phyloP scores from a whole-genome alignment of 2,113 vertebrate species.

The Galeopterus variegatus region DNA sequence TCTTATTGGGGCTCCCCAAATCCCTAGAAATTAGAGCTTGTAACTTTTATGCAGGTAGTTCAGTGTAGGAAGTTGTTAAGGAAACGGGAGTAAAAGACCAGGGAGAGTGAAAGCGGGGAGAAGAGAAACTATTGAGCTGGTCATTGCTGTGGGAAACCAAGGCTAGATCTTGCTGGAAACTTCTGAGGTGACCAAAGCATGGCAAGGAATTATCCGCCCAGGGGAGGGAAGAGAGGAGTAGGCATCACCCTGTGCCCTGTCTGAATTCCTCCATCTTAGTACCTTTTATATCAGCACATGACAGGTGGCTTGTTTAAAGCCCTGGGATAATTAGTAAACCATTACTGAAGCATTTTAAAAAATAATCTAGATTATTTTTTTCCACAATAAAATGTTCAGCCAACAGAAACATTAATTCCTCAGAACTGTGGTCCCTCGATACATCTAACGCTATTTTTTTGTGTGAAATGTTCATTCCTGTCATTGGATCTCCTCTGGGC shows the following conservation, averaged over 20 bases:
- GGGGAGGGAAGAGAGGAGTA: background rate
- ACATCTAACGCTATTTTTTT: background rate
- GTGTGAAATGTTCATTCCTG: background rate
- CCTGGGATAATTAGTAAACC: background rate
- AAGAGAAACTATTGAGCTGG: background rate
- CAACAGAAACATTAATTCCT: background rate
- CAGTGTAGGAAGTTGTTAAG: rapidly evolving
- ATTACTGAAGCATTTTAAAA: background rate
- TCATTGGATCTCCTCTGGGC: background rate
- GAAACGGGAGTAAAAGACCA: background rate
- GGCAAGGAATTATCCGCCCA: background rate
- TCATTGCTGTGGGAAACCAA: rapidly evolving
- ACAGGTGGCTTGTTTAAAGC: background rate
- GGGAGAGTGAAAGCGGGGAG: background rate
- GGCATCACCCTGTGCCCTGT: rapidly evolving
- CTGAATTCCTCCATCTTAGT: background rate
- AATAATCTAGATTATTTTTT: background rate
- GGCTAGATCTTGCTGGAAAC: no score
- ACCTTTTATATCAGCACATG: background rate
- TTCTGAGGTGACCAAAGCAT: background rate
- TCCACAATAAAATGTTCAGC: background rate
- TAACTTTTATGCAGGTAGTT: background rate
- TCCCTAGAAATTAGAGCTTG: background rate
- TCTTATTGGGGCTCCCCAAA: background rate
- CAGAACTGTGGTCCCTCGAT: background rate